Conservation (phyloP, 2,888 invertebrate species). For the Himalopsyche kuldschensis region DNA sequence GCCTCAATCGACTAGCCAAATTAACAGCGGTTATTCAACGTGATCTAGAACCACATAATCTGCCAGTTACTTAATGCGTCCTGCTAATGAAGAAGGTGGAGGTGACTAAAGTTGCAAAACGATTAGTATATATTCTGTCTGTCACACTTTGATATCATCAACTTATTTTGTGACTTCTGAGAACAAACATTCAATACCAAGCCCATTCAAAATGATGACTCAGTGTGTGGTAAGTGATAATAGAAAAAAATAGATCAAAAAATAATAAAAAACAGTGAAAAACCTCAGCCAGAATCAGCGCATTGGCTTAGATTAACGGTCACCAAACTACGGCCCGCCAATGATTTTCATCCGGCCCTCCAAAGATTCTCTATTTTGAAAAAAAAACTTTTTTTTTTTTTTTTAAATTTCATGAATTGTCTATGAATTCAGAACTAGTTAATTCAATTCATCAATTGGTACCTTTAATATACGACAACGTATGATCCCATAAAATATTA, state of each 20-base stretch:
- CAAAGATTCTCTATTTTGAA: no score
- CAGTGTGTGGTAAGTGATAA: background rate
- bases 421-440: no score
- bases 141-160: slow-evolving; percentile 9
- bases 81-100: background rate
- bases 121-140: slow-evolving; percentile 16
- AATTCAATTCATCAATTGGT: no score
- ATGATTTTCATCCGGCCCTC: no score
- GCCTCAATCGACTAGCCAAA: background rate
- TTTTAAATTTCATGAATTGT: no score
- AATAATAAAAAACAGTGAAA: background rate
- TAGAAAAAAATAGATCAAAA: background rate
- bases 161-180: slow-evolving; percentile 5
- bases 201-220: background rate
- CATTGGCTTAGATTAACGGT: no score
- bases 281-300: no score
- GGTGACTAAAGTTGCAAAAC: slow-evolving; percentile 3
- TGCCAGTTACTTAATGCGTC: background rate
- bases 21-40: background rate
- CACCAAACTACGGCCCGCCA: no score
- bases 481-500: no score
- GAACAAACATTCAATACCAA: slow-evolving; percentile 4
- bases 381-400: no score
- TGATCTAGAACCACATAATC: background rate
- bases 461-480: no score